These are phyloP conservation scores for Solea solea DNA, from an alignment of 2,113 vertebrate genomes.

Conservation along the genomic window DNA sequence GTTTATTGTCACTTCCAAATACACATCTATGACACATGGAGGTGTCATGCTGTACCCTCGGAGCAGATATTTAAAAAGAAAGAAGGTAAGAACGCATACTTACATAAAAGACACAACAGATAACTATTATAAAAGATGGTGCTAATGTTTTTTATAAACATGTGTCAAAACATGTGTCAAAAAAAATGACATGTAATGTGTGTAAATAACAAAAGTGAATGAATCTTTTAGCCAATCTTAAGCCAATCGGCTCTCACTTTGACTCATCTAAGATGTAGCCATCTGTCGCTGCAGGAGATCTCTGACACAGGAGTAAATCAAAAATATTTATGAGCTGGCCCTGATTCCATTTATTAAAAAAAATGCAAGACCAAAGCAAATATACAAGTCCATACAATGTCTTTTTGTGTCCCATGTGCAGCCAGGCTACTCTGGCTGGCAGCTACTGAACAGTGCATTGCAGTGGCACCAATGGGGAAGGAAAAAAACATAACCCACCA, in stretches of 20 bases:
- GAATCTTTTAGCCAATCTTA: too few species aligned
- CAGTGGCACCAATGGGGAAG: slow-evolving; percentile 32
- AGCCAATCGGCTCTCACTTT: not conserved
- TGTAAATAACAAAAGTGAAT: too few species aligned
- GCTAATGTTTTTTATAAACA: too few species aligned
- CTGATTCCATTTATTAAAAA: slow-evolving; percentile 35
- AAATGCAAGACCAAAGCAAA: slow-evolving; percentile 47
- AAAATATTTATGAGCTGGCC: slow-evolving; percentile 5
- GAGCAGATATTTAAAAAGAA: too few species aligned
- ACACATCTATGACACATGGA: too few species aligned
- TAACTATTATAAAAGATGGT: too few species aligned
- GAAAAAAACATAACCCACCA: slow-evolving; percentile 56
- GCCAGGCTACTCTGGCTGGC: slow-evolving; percentile 31
- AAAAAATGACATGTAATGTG: too few species aligned
- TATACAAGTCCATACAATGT: slow-evolving; percentile 27
- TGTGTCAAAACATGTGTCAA: too few species aligned
- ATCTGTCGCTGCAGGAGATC: not conserved
- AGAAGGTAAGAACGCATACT: too few species aligned
- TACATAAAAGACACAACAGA: too few species aligned
- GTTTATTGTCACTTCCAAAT: too few species aligned
- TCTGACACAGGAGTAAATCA: slow-evolving; percentile 1
- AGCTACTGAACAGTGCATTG: slow-evolving; percentile 41
- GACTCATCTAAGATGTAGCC: slow-evolving; percentile 16
- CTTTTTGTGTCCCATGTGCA: slow-evolving; percentile 53
- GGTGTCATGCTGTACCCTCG: too few species aligned